These are phyloP conservation scores for Apostichopus japonicus DNA, from an alignment of 35 echinoderm and acorn worm species.

Conservation along the genomic window DNA sequence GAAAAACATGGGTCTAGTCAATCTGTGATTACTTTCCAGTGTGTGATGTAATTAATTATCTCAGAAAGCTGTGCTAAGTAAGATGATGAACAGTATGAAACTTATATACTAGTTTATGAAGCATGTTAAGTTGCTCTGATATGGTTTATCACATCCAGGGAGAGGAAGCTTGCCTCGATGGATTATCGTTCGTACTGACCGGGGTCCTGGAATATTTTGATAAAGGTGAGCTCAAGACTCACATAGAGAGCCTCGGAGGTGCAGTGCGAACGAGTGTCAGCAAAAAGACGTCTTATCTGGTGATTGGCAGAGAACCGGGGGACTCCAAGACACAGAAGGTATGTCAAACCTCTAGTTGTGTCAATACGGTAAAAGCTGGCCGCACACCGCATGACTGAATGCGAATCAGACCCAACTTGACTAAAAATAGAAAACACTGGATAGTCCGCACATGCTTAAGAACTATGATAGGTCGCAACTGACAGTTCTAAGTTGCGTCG, in stretches of 20 bases:
- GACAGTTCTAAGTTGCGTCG: too few species aligned
- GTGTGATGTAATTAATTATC: too few species aligned
- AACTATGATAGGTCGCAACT: too few species aligned
- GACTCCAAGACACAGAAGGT: conserved; percentile 86
- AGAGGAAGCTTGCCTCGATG: conserved; percentile 72
- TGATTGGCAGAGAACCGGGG: conserved; percentile 78
- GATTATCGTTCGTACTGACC: conserved; percentile 87
- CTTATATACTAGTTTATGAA: not conserved
- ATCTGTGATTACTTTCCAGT: too few species aligned
- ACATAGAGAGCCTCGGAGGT: conserved; percentile 77
- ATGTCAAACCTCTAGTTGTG: not conserved
- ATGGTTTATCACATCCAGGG: conserved; percentile 45
- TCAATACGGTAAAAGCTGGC: too few species aligned
- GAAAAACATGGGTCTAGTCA: too few species aligned
- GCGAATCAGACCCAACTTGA: too few species aligned
- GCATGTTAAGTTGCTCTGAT: not conserved
- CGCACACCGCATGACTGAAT: too few species aligned
- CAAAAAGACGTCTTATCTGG: conserved; percentile 85
- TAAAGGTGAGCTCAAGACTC: conserved; percentile 71
- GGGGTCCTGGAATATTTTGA: conserved; percentile 89
- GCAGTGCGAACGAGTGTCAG: conserved; percentile 69
- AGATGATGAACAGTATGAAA: too few species aligned
- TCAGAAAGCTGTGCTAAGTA: too few species aligned
- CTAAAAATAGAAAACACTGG: too few species aligned
- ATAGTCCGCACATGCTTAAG: too few species aligned